Base-by-base conservation (phyloP, 2,888 invertebrate genomes). In the Nomada flava region DNA sequence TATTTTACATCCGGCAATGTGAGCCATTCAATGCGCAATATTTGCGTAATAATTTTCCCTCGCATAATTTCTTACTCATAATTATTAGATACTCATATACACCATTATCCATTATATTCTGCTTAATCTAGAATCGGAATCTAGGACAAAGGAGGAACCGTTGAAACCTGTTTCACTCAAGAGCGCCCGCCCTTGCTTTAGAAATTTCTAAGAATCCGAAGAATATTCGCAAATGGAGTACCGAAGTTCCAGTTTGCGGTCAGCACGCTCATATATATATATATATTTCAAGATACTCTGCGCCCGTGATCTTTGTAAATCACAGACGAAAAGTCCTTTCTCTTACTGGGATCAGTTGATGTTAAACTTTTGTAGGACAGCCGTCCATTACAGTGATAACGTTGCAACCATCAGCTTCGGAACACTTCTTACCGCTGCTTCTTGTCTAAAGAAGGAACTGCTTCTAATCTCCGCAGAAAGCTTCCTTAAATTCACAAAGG, bases 341-440 rank as follows among this genome's bases (percentile, higher is more conserved):
- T 36, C 18, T 71, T 18, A 15, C 50, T 7, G 50, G 36, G 15
- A 50, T 50, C 60, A 26, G 55, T 44, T 47, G 65, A 44, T 20
- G 65, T 57, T 65, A 29, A 73, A 73, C 65, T 65, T 73, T 73
- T 55, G 65, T 65, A 55, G 73, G 65, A 42, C 65, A 65, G 65
- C 73, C 15, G 65, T 65, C 55, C 65, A 65, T 73, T 73, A 65
- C 65, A 7, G 18, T 68, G 75, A 75, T 75, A 75, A 68, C 59
- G 52, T 62, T 53, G 62, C 44, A 47, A 29, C 44, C 65, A 55
- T 65, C 65, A 29, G 18, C 15, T 26, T 29, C 15, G 20, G 62
- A 62, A n/a, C 59, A 13, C 20, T 44, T 13, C 29, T 36, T 18
- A 5, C 44, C 2, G 13, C 29, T n/a, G 29, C 36, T 20, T 10